A percentile compares a stretch with the other conserved stretches of the same genome.
Evolutionary conservation across 2,888 invertebrate genomes (phyloP).

Genomic region (Scrobipalpa costella): DNA sequence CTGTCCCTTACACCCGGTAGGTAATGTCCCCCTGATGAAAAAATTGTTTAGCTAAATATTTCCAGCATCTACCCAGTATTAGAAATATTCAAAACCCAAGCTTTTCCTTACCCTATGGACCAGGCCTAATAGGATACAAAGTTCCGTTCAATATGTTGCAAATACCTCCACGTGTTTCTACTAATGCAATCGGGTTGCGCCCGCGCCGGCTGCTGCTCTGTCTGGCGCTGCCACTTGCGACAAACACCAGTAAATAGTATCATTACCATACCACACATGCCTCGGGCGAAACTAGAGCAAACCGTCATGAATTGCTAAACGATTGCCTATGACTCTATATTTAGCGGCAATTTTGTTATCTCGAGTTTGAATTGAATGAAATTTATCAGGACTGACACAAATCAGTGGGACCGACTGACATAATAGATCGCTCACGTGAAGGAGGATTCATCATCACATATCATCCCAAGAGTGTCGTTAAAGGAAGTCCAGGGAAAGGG

Average conservation of each 20-base stretch:
- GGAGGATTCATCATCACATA: too few relatives aligned
- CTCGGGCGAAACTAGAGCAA: conserved; percentile 19
- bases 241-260: conserved; percentile 12
- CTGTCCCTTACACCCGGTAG: too few relatives aligned
- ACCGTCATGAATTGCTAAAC: conserved; percentile 12
- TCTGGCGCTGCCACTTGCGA: not conserved
- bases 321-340: not conserved
- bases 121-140: not conserved
- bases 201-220: not conserved
- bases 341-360: not conserved
- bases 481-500: too few relatives aligned
- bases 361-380: not conserved
- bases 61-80: too few relatives aligned
- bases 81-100: not conserved
- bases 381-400: not conserved
- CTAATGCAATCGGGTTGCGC: conserved; percentile 6
- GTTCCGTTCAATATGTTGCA: conserved; percentile 3
- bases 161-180: conserved; percentile 11
- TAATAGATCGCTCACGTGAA: too few relatives aligned
- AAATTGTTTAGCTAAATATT: too few relatives aligned
- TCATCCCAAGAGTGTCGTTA: too few relatives aligned
- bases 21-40: too few relatives aligned
- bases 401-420: too few relatives aligned
- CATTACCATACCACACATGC: conserved; percentile 23
- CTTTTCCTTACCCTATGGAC: not conserved